Evolutionary conservation across 2,888 invertebrate species (phyloP).

Genomic region (Hypomecis punctinalis): DNA sequence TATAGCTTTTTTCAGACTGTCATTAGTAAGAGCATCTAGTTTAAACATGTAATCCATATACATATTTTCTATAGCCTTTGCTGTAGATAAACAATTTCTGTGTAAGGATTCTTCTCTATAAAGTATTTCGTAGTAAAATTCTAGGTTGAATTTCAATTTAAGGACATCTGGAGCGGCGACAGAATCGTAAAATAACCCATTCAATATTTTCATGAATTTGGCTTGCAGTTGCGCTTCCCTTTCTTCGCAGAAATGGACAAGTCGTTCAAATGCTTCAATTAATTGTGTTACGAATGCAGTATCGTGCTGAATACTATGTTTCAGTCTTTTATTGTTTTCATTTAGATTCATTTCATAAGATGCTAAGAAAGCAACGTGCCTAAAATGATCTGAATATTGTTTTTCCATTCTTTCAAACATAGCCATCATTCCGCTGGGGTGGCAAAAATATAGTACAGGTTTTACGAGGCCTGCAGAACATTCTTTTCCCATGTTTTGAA

Average conservation of each 20-base stretch:
- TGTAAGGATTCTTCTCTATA: constrained; percentile 85
- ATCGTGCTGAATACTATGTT: constrained; percentile 60
- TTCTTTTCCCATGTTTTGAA: constrained; percentile 81
- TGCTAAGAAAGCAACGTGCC: constrained; percentile 85
- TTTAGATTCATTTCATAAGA: constrained; percentile 73
- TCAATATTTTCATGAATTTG: constrained; percentile 83
- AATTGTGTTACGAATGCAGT: constrained; percentile 55
- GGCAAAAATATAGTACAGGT: constrained; percentile 84
- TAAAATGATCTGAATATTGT: constrained; percentile 87
- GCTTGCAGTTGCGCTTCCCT: constrained; percentile 79
- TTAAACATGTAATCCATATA: constrained; percentile 79
- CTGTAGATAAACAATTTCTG: constrained; percentile 82
- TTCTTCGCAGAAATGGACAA: constrained; percentile 76
- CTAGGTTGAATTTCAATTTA: constrained; percentile 84
- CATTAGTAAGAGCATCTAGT: constrained; percentile 84
- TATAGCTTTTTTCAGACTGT: constrained; percentile 81
- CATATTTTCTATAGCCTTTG: constrained; percentile 84
- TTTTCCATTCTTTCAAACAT: constrained; percentile 86
- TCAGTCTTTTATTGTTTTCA: neutral
- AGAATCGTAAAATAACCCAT: constrained; percentile 83
- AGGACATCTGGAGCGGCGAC: constrained; percentile 84
- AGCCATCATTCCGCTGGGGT: constrained; percentile 82
- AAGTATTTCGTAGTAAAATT: constrained; percentile 87
- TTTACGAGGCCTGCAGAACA: constrained; percentile 63
- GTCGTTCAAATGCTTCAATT: constrained; percentile 60